These are phyloP conservation scores for Leptinotarsa tumamoca DNA, from an alignment of 2,888 invertebrate genomes.

Conservation along the genomic window DNA sequence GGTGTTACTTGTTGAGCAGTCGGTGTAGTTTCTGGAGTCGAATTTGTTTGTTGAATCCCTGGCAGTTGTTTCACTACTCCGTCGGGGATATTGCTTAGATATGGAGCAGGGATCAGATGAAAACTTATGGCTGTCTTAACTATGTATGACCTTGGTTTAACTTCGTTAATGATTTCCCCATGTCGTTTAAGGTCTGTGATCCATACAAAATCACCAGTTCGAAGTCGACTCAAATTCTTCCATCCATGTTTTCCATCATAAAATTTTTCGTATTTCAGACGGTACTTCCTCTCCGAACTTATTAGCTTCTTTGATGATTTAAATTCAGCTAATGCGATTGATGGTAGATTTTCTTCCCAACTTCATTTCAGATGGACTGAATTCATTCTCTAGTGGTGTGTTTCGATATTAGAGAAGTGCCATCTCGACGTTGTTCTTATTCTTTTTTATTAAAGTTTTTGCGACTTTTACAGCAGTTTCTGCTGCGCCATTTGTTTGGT, in stretches of 20 bases:
- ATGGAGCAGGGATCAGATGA: background rate
- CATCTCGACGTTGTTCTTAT: background rate
- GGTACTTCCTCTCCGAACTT: background rate
- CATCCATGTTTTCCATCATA: background rate
- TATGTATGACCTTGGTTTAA: background rate
- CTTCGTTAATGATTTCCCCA: background rate
- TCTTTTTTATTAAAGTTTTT: background rate
- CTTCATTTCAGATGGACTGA: background rate
- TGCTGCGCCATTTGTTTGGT: background rate
- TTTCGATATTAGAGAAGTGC: background rate
- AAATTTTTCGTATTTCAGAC: background rate
- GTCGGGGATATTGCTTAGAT: background rate
- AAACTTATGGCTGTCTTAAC: background rate
- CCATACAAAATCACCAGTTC: background rate
- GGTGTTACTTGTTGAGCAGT: too few relatives aligned
- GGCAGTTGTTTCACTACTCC: too few relatives aligned
- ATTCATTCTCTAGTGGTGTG: background rate
- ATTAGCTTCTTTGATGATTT: background rate
- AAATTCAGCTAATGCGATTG: background rate
- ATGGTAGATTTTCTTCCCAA: background rate
- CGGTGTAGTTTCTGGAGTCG: too few relatives aligned
- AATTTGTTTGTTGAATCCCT: too few relatives aligned
- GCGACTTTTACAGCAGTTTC: conserved; percentile 8
- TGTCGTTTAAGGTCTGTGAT: background rate
- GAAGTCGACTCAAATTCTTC: conserved; percentile 5